Conservation (phyloP, 2,113 vertebrate genomes). For the Noctilio leporinus region DNA sequence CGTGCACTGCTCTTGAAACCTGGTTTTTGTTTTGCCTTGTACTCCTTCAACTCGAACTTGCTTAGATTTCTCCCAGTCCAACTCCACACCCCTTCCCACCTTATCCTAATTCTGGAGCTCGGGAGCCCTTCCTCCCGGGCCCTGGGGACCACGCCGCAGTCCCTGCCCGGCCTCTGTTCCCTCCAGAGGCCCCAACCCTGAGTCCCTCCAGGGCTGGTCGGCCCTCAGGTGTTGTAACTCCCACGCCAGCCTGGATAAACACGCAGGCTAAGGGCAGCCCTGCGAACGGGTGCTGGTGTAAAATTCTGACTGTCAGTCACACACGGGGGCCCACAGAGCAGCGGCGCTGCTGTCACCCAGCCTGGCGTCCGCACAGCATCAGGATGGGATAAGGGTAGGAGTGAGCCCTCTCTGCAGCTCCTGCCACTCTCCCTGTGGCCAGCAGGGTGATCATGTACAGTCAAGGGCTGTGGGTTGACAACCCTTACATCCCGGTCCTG, state of each 20-base stretch:
- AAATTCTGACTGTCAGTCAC: neutral
- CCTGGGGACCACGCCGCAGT: neutral
- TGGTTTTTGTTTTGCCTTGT: neutral
- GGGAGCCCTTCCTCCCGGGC: neutral
- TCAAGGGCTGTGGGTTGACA: neutral
- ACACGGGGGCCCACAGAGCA: neutral
- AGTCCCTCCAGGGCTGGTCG: neutral
- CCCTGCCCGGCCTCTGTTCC: neutral
- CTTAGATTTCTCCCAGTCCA: neutral
- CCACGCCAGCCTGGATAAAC: neutral
- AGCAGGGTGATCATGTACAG: too few species aligned
- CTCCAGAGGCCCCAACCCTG: too few species aligned
- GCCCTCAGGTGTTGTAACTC: neutral
- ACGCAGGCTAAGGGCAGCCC: too few species aligned
- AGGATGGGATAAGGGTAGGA: too few species aligned
- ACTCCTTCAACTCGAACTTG: neutral
- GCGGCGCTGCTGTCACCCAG: too few species aligned
- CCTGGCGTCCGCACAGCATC: too few species aligned
- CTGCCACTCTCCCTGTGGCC: too few species aligned
- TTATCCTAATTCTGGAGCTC: neutral
- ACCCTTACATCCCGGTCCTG: neutral
- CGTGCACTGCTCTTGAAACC: neutral
- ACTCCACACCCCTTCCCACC: neutral
- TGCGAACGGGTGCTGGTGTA: neutral
- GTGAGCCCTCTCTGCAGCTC: too few species aligned